These are phyloP conservation scores for Ips typographus DNA, from an alignment of 1,140 invertebrate species.

Conservation along the genomic window DNA sequence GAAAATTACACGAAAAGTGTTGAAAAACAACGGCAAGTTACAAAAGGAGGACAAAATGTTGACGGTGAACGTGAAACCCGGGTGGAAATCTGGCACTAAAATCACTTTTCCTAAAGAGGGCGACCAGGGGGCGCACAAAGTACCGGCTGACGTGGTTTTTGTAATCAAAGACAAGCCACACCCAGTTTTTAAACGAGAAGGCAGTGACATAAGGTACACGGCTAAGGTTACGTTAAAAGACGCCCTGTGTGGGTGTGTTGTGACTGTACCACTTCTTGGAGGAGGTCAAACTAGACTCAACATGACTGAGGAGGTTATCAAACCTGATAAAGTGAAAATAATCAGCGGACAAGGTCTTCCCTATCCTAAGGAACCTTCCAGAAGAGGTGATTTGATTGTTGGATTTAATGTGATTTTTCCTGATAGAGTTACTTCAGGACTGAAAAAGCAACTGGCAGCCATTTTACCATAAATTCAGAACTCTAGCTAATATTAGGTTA, in stretches of 20 bases:
- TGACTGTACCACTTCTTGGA: constrained; percentile 80
- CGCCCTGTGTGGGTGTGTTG: constrained; percentile 74
- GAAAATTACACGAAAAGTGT: constrained; percentile 86
- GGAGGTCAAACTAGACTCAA: constrained; percentile 72
- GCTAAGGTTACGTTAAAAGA: constrained; percentile 79
- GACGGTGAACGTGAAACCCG: constrained; percentile 89
- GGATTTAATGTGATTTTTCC: constrained; percentile 92
- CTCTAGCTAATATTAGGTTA: too few relatives aligned
- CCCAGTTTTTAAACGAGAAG: constrained; percentile 81
- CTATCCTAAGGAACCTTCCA: constrained; percentile 77
- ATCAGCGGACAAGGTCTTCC: constrained; percentile 84
- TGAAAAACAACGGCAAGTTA: constrained; percentile 69
- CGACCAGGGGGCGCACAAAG: constrained; percentile 81
- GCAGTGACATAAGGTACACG: constrained; percentile 79
- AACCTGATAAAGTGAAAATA: constrained; percentile 74
- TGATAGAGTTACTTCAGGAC: constrained; percentile 64
- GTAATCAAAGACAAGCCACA: constrained; percentile 93
- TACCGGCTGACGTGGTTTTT: constrained; percentile 95
- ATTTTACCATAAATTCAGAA: constrained; percentile 1
- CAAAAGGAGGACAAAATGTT: constrained; percentile 86
- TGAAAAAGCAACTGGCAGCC: constrained; percentile 58
- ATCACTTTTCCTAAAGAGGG: constrained; percentile 94
- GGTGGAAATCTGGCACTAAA: constrained; percentile 94
- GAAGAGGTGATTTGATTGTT: constrained; percentile 83
- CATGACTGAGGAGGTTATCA: constrained; percentile 73